phyloP scores from a whole-genome alignment of 1,140 invertebrate genomes.

The Platyscapa corneri region DNA sequence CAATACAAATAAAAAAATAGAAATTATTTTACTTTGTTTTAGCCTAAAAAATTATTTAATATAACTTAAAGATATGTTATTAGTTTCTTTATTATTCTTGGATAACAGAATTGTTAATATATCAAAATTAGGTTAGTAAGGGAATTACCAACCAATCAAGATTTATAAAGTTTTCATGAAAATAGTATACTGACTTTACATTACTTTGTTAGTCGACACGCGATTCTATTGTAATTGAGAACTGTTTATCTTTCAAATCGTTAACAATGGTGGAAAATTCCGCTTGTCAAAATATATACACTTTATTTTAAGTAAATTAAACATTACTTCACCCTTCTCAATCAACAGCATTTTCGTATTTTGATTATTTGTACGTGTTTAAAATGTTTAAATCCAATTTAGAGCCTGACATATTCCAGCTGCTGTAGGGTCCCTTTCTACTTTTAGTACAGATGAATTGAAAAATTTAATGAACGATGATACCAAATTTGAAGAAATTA shows the following conservation, averaged over 20 bases:
- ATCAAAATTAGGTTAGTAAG: not conserved
- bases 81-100: no score
- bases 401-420: conserved; percentile 70
- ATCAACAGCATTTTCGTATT: not conserved
- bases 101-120: not conserved
- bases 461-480: conserved; percentile 90
- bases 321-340: not conserved
- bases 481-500: conserved; percentile 85
- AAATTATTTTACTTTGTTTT: no score
- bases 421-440: conserved; percentile 75
- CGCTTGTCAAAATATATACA: conserved; percentile 7
- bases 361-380: not conserved
- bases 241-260: not conserved
- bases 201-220: not conserved
- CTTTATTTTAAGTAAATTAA: not conserved
- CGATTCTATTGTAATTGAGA: not conserved
- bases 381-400: conserved; percentile 63
- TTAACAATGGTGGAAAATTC: not conserved
- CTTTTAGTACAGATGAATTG: conserved; percentile 83
- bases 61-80: no score
- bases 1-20: no score
- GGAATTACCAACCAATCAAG: not conserved
- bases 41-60: no score
- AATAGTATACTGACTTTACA: not conserved
- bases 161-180: not conserved